Evolutionary conservation across 2,113 vertebrate species (phyloP).

Genomic region (Mesembrinibis cayennensis): DNA sequence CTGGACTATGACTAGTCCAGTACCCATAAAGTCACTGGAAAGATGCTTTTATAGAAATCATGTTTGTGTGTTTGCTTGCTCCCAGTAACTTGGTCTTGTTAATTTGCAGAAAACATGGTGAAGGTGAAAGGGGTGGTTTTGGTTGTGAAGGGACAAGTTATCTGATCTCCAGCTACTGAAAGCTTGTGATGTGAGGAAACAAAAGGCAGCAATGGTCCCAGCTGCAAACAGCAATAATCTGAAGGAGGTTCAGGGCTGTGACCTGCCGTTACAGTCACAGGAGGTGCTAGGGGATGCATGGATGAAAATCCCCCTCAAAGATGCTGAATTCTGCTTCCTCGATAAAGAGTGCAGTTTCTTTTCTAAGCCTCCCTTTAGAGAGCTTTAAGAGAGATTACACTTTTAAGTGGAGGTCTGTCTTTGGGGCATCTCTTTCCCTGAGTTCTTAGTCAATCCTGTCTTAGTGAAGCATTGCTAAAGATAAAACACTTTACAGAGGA

Average conservation of each 20-base stretch:
- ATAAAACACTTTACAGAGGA: not conserved
- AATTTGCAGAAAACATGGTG: not conserved
- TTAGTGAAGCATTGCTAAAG: not conserved
- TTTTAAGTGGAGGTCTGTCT: not conserved
- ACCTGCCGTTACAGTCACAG: too few species aligned
- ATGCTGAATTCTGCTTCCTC: not conserved
- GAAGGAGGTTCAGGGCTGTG: not conserved
- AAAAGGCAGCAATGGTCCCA: not conserved
- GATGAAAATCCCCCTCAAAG: not conserved
- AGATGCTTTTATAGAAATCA: not conserved
- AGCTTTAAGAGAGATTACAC: not conserved
- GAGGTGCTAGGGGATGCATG: accelerated
- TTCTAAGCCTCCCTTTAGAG: not conserved
- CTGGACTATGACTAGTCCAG: not conserved
- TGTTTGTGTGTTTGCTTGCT: not conserved
- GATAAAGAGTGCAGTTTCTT: not conserved
- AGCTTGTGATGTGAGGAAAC: not conserved
- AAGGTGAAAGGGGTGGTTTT: not conserved
- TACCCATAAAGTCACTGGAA: not conserved
- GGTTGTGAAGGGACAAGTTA: not conserved
- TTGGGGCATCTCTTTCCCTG: not conserved
- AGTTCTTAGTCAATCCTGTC: not conserved
- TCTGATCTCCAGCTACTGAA: not conserved
- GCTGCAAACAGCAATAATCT: not conserved
- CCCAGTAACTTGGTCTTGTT: not conserved